Conservation (phyloP, 2,113 vertebrate genomes). For the Myodes glareolus region DNA sequence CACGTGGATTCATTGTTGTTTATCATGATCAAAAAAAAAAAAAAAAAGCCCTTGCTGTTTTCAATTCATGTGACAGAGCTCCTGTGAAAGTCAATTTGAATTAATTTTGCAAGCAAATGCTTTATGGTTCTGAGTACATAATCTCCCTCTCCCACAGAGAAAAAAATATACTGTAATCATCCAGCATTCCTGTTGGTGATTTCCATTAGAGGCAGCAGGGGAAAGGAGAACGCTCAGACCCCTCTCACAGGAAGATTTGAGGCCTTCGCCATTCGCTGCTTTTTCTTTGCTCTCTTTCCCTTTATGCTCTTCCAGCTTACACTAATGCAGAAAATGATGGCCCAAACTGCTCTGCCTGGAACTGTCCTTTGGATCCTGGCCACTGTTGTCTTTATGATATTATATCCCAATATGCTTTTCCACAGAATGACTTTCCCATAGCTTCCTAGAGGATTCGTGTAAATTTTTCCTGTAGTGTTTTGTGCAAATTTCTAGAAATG, state of each 20-base stretch:
- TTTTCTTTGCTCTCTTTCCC: not conserved
- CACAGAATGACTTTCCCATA: not conserved
- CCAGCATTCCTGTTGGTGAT: slow-evolving; percentile 73
- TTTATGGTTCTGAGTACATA: slow-evolving; percentile 74
- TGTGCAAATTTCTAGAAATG: not conserved
- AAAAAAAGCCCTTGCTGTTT: slow-evolving; percentile 67
- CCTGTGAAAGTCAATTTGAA: slow-evolving; percentile 78
- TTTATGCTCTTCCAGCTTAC: not conserved
- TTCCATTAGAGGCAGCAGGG: slow-evolving; percentile 76
- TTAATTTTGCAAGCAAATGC: slow-evolving; percentile 80
- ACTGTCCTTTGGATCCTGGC: not conserved
- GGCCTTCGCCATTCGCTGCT: slow-evolving; percentile 47
- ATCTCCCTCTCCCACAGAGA: slow-evolving; percentile 70
- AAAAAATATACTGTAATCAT: slow-evolving; percentile 78
- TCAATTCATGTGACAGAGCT: slow-evolving; percentile 72
- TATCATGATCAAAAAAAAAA: slow-evolving; percentile 12
- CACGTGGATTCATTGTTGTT: slow-evolving; percentile 69
- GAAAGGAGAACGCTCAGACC: slow-evolving; percentile 34
- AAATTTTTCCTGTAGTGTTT: not conserved
- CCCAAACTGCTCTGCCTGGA: not conserved
- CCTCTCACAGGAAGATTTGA: slow-evolving; percentile 30
- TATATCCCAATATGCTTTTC: not conserved
- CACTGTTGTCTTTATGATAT: not conserved
- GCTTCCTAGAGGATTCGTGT: not conserved
- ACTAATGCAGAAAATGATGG: slow-evolving; percentile 40